A percentile compares a stretch with the other conserved stretches of the same genome.
phyloP scores from a whole-genome alignment of 1,140 invertebrate species.

The Myzus persicae region DNA sequence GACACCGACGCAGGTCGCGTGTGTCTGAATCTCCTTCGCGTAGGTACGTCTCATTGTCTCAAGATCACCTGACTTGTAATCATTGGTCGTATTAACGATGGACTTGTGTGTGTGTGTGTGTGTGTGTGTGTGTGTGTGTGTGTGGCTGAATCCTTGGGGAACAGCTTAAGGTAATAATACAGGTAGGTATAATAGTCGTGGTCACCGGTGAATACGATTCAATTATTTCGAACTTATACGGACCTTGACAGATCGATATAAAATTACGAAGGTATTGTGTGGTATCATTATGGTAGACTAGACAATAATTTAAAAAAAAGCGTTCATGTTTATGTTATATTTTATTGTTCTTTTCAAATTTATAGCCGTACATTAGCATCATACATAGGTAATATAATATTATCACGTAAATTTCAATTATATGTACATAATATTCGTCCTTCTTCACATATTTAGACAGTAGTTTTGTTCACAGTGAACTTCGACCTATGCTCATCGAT shows the following conservation, averaged over 20 bases:
- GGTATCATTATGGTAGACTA: background rate
- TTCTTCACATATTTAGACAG: background rate
- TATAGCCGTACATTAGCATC: background rate
- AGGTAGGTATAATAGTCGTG: background rate
- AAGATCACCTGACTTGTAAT: background rate
- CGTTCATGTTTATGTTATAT: background rate
- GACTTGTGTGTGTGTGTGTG: background rate
- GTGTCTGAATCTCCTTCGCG: background rate
- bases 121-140: background rate
- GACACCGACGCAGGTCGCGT: background rate
- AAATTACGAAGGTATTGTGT: background rate
- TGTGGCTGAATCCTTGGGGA: background rate
- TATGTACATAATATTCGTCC: background rate
- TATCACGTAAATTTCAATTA: background rate
- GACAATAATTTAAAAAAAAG: background rate
- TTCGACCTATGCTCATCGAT: background rate
- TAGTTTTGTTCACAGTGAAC: background rate
- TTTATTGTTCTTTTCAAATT: background rate
- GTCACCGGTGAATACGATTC: background rate
- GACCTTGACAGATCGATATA: slow-evolving; percentile 6
- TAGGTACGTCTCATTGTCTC: background rate
- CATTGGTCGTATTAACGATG: background rate
- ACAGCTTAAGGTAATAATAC: background rate
- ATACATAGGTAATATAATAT: background rate
- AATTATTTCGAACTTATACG: background rate